Evolutionary conservation across 23 tunicate species (phyloP).

Genomic region (Aplidium turbinatum): DNA sequence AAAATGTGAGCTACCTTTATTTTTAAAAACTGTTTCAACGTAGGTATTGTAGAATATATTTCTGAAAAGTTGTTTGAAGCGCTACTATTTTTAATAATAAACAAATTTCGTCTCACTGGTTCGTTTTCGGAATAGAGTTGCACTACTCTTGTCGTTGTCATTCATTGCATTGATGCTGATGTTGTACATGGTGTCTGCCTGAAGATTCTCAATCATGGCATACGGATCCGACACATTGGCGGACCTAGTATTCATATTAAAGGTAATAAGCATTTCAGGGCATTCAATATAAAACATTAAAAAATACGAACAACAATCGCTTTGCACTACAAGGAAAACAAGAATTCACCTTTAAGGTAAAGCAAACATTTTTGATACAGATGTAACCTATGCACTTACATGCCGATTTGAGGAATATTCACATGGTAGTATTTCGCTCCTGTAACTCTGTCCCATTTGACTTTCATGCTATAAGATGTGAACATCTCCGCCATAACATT

Average conservation of each 20-base stretch:
- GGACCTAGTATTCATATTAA: not conserved
- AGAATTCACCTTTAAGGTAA: too few relatives aligned
- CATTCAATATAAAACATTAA: too few relatives aligned
- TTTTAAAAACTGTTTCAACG: too few relatives aligned
- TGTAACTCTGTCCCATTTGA: slow-evolving; percentile 66
- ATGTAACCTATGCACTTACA: too few relatives aligned
- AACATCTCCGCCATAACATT: slow-evolving; percentile 1
- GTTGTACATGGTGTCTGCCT: not conserved
- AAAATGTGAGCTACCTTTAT: too few relatives aligned
- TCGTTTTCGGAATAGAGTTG: not conserved
- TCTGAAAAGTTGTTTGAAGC: too few relatives aligned
- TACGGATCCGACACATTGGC: not conserved
- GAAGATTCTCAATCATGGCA: slow-evolving; percentile 4
- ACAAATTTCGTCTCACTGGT: not conserved
- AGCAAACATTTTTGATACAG: too few relatives aligned
- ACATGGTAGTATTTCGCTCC: slow-evolving; percentile 65
- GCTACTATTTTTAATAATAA: too few relatives aligned
- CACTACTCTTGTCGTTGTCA: not conserved
- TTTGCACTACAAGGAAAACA: too few relatives aligned
- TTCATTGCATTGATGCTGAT: slow-evolving; percentile 11
- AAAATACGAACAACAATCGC: too few relatives aligned
- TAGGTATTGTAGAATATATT: too few relatives aligned
- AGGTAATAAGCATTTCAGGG: too few relatives aligned
- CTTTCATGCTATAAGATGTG: not conserved
- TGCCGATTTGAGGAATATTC: slow-evolving; percentile 34